Evolutionary conservation across 2,113 vertebrate species (phyloP).

Genomic region (Calypte anna): DNA sequence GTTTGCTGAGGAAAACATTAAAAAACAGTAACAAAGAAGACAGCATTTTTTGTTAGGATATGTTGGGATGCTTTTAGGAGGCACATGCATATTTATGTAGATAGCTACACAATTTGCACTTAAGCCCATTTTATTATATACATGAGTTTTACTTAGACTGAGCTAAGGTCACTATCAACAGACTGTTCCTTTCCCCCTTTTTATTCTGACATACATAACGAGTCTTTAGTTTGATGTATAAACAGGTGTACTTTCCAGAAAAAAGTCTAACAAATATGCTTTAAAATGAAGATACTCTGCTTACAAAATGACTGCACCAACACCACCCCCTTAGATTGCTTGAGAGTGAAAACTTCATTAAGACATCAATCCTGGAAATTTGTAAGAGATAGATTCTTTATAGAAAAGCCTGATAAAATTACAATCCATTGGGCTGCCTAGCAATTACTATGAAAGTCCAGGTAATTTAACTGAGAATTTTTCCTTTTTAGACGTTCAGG

Average conservation of each 20-base stretch:
- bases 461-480: neutral
- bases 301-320: neutral
- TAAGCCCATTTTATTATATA: neutral
- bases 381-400: neutral
- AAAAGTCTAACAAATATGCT: neutral
- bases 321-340: neutral
- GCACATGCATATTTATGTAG: neutral
- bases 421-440: neutral
- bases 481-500: neutral
- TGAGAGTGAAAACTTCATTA: slow-evolving; percentile 7
- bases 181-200: neutral
- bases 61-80: neutral
- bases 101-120: neutral
- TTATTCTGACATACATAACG: neutral
- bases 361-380: neutral
- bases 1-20: neutral
- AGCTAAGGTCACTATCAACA: neutral
- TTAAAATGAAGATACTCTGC: neutral
- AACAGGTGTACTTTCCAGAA: neutral
- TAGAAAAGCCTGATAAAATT: neutral
- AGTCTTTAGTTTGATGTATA: neutral
- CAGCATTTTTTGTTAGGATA: neutral
- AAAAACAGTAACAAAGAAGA: neutral
- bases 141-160: neutral
- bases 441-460: neutral